Percentiles rank a stretch among this genome's conserved stretches.
These are phyloP conservation scores for Tineola bisselliella DNA, from an alignment of 2,888 invertebrate species.

Conservation along the genomic window DNA sequence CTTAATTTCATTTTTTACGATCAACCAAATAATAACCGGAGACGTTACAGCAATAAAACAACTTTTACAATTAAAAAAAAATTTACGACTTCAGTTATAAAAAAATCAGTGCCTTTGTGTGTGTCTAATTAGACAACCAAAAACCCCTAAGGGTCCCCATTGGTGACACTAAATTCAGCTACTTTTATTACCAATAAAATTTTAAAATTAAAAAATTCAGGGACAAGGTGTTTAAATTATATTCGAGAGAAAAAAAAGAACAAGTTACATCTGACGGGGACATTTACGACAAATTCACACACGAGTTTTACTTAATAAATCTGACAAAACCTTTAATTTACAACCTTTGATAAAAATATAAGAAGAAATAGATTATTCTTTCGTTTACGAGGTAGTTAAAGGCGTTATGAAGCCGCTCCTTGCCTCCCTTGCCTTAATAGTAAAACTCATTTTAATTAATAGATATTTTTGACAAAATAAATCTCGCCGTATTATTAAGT, in stretches of 20 bases:
- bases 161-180: conserved; percentile 27
- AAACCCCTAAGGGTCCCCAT: neutral
- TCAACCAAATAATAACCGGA: conserved; percentile 23
- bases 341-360: conserved; percentile 19
- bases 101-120: conserved; percentile 21
- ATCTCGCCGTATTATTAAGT: neutral
- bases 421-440: neutral
- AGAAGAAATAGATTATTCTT: neutral
- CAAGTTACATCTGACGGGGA: conserved; percentile 50
- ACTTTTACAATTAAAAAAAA: conserved; percentile 22
- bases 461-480: neutral
- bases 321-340: conserved; percentile 60
- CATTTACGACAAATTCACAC: conserved; percentile 63
- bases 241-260: conserved; percentile 32
- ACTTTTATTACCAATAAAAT: conserved; percentile 39
- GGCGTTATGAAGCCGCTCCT: neutral
- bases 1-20: conserved; percentile 2
- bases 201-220: conserved; percentile 33
- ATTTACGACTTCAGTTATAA: too few relatives aligned
- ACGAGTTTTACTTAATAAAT: conserved; percentile 60
- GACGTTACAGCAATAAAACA: conserved; percentile 29
- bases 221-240: conserved; percentile 38
- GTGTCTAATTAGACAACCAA: conserved; percentile 19
- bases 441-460: neutral
- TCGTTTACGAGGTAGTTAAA: neutral